Percentiles rank a stretch among this genome's conserved stretches.
phyloP scores from a whole-genome alignment of 1,140 invertebrate species.

The Neuroterus valhalla region DNA sequence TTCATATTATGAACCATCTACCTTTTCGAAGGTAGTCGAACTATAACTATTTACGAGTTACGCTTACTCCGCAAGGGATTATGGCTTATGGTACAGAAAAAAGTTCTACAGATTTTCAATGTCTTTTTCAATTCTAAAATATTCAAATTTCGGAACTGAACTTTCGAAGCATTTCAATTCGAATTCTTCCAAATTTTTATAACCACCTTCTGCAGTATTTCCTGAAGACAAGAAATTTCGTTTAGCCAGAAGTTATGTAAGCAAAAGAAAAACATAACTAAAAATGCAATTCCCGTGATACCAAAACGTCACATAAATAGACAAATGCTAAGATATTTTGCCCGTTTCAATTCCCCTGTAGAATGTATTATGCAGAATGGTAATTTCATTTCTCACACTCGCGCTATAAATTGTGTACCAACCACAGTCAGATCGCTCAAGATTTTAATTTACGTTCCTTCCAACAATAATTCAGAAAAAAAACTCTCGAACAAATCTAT shows the following conservation, averaged over 20 bases:
- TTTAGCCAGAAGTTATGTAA: conserved; percentile 16
- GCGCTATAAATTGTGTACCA: conserved; percentile 15
- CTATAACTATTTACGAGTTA: no score
- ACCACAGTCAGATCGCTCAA: conserved; percentile 19
- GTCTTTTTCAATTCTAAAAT: no score
- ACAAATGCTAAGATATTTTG: not conserved
- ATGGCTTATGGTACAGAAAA: no score
- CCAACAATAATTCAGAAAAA: conserved; percentile 16
- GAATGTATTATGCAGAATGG: conserved; percentile 29
- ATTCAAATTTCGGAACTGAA: no score
- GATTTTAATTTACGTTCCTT: conserved; percentile 5
- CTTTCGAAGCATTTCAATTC: no score
- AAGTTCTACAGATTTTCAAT: no score
- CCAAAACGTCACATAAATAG: conserved; percentile 11
- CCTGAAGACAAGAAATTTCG: not conserved
- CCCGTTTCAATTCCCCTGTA: conserved; percentile 19
- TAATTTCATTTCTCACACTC: conserved; percentile 27
- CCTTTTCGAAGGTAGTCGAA: no score
- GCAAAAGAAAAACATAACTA: not conserved
- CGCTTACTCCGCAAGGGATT: no score
- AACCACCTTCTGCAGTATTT: not conserved
- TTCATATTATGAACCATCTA: no score
- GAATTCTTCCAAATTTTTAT: not conserved
- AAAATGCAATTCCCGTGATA: not conserved
- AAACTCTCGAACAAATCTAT: not conserved